phyloP scores from a whole-genome alignment of 2,113 vertebrate species.

The Bettongia penicillata region DNA sequence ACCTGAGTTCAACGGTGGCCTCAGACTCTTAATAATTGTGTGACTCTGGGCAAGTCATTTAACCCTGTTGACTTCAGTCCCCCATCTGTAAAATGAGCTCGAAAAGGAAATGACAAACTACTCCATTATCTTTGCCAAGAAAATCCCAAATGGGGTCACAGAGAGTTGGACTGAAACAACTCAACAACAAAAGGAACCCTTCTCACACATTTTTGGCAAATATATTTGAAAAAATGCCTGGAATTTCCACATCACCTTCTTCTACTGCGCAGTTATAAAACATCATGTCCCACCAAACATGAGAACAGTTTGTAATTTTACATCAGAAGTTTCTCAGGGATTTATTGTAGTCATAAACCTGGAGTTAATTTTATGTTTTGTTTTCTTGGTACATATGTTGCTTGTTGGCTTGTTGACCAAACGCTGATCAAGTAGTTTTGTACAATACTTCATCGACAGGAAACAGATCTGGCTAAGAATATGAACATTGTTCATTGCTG shows the following conservation, averaged over 20 bases:
- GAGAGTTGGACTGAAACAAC: background rate
- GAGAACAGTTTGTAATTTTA: constrained; percentile 76
- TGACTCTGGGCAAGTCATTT: background rate
- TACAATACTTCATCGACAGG: constrained; percentile 52
- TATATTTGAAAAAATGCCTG: constrained; percentile 70
- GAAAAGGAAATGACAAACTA: background rate
- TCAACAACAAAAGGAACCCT: background rate
- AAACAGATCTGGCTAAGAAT: constrained; percentile 35
- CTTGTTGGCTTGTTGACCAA: constrained; percentile 65
- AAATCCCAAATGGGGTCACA: background rate
- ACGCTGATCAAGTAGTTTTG: constrained; percentile 32
- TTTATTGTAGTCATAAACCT: constrained; percentile 69
- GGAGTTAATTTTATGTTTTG: constrained; percentile 68
- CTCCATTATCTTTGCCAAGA: background rate
- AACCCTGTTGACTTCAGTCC: background rate
- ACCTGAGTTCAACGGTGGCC: background rate
- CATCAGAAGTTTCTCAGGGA: constrained; percentile 55
- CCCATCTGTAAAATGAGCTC: background rate
- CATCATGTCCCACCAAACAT: constrained; percentile 74
- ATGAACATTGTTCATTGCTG: constrained; percentile 42
- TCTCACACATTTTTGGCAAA: constrained; percentile 75
- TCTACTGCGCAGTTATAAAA: constrained; percentile 78
- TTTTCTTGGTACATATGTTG: constrained; percentile 44
- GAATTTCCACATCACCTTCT: constrained; percentile 76
- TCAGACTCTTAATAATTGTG: background rate